Evolutionary conservation across 2,888 invertebrate genomes (phyloP), one percentile per base, ranked within the genome.

Genomic region (Phasia obesa): DNA sequence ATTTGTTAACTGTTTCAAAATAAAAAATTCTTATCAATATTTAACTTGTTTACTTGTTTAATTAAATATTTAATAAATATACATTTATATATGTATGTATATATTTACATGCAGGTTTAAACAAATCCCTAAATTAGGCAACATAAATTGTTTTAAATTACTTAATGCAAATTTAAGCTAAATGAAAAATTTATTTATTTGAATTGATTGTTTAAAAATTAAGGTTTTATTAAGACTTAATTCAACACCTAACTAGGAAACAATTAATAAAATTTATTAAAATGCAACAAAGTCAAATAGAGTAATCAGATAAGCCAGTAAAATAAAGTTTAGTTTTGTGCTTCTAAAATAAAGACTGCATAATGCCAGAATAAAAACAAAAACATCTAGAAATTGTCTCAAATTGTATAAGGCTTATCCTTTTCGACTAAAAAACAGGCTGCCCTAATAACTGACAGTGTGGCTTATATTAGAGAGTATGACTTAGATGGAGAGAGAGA

Each of bases 201-300:
- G 38, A 42, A 35, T 35, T 35, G 11, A 1, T 35, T 42, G 4
- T 4, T 13, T 13, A 6, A 38, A 5, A 47, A 42, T 25, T 25
- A 25, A n/a, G n/a, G n/a, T n/a, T 17, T 53, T 6, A 67, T 53
- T 23, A 15, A 53, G 23, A 15, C 9, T 38, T 25, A 35, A 31
- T 35, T 49, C 1, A 38, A 49, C 15, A 4, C 27, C 15, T 23
- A 59, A 59, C 13, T 44, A 47, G 57, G 11, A n/a, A 47, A 49
- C 21, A 47, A 31, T 35, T 71, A 13, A 35, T 23, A 17, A 49
- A 60, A 60, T 13, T 71, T 35, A 21, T 49, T 59, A 23, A 59
- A 23, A n/a, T 42, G 7, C 9, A 42, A 42, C 23, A 21, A 1
- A 35, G 6, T 2, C 4, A 42, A 42, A 11, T 31, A 4, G n/a